Base-by-base conservation (phyloP, 2,113 vertebrate species). In the Cebus imitator region DNA sequence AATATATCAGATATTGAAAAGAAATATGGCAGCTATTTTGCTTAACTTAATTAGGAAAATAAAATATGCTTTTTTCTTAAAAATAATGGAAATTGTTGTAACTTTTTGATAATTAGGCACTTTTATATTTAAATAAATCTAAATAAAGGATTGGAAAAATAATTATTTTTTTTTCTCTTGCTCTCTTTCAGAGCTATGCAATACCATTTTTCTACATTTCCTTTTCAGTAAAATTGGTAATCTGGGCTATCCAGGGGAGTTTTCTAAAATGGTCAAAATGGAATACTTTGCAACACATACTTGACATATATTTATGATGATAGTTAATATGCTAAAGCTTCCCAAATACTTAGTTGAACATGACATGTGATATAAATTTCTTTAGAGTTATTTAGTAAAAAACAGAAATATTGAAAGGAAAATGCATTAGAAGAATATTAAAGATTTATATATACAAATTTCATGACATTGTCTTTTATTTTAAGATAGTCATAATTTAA, bases 1-100 rank as follows among this genome's bases (percentile, higher is more conserved):
- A 94, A 50, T 40, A 37, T 73, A 82, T 83, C 5, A 58, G 35
- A 35, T 64, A 57, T 92, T 97, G 57, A 93, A 90, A 90, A 66
- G 68, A 55, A 50, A 94, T 81, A 18, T 78, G 76, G 45, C 82
- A 68, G 68, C 91, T 82, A 70, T 75, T 58, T n/a, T 81, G 68
- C 30, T 87, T 94, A 85, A 57, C 25, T 75, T 86, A 81, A 57
- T 58, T 84, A 91, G 70, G 0, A 6, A n/a, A 90, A 61, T 18
- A 64, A 11, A 88, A 92, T 45, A 37, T 52, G 3, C 12, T 94
- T 78, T 73, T 18, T 18, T 75, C 35, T 82, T 35, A 11, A 68
- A 97, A 93, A 68, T 61, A 3, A 12, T 85, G 9, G 4, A 20
- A 48, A 91, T 92, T 91, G 21, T 37, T 80, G 81, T 50, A 94